Evolutionary conservation across 1,140 invertebrate genomes (phyloP).

Genomic region (Drosophila aff.): DNA sequence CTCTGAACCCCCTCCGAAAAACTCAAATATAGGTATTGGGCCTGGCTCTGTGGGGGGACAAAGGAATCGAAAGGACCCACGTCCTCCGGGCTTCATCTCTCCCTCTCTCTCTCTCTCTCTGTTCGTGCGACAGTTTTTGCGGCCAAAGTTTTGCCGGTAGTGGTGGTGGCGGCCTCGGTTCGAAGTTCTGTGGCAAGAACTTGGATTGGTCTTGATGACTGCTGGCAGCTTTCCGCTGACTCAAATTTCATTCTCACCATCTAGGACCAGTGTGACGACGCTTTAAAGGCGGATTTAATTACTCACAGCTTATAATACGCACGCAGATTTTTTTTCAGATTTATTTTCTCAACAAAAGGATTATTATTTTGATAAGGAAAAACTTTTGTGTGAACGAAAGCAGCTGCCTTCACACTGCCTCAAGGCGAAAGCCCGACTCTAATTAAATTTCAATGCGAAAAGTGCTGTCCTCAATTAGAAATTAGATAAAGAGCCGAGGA

Average conservation of each 20-base stretch:
- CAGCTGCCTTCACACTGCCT: slow-evolving; percentile 31
- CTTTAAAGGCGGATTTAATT: slow-evolving; percentile 49
- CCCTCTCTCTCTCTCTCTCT: neutral
- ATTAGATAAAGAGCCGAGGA: slow-evolving; percentile 31
- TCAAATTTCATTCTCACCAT: neutral
- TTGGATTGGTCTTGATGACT: slow-evolving; percentile 22
- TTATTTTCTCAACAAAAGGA: slow-evolving; percentile 39
- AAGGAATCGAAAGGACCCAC: slow-evolving; percentile 16
- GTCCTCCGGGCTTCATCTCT: neutral
- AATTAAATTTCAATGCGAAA: slow-evolving; percentile 65
- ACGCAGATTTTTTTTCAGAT: neutral
- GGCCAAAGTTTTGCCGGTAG: slow-evolving; percentile 33
- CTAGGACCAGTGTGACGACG: neutral
- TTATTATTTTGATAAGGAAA: slow-evolving; percentile 42
- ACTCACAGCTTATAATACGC: slow-evolving; percentile 11
- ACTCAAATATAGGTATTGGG: slow-evolving; percentile 18
- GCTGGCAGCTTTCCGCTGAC: slow-evolving; percentile 10
- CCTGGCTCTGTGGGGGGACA: neutral
- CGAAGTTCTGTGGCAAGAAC: slow-evolving; percentile 35
- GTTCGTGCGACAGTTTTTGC: slow-evolving; percentile 38
- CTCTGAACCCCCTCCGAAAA: neutral
- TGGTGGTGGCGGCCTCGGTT: neutral
- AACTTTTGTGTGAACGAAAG: slow-evolving; percentile 50
- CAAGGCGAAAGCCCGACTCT: slow-evolving; percentile 41
- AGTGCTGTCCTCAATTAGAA: slow-evolving; percentile 58